Evolutionary conservation across 2,888 invertebrate genomes (phyloP).

Genomic region (Melieria omissa): DNA sequence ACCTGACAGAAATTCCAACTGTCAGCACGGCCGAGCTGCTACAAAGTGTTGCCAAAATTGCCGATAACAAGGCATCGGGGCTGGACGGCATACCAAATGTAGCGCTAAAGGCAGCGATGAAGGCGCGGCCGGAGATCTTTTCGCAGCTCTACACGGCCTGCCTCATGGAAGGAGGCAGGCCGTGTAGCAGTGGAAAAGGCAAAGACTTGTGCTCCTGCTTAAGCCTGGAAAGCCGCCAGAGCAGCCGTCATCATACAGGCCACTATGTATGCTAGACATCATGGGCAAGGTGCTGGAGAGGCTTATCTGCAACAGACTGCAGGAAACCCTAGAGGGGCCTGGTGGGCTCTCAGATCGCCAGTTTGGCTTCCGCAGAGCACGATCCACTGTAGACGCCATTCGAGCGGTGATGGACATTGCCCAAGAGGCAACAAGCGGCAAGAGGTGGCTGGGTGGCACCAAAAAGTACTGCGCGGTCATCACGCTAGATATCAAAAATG

Average conservation of each 20-base stretch:
- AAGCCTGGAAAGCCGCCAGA: constrained; percentile 16
- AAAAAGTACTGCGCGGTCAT: constrained; percentile 32
- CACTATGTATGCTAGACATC: constrained; percentile 26
- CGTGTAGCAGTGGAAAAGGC: constrained; percentile 19
- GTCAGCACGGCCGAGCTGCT: not conserved
- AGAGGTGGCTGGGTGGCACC: constrained; percentile 15
- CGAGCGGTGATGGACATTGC: constrained; percentile 14
- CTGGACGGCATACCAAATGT: constrained; percentile 22
- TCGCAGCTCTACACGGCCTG: not conserved
- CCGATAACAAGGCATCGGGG: constrained; percentile 22
- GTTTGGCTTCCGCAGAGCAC: constrained; percentile 21
- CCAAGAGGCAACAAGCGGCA: constrained; percentile 21
- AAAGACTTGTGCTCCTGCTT: constrained; percentile 21
- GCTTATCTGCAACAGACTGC: constrained; percentile 12
- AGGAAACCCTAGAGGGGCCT: not conserved
- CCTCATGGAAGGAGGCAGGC: constrained; percentile 7
- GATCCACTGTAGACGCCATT: constrained; percentile 20
- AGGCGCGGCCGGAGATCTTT: not conserved
- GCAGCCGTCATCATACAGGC: constrained; percentile 20
- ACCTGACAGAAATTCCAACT: not conserved
- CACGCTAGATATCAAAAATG: constrained; percentile 30
- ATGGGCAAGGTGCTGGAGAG: constrained; percentile 19
- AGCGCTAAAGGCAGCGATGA: constrained; percentile 19
- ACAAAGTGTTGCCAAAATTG: not conserved
- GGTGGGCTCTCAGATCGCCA: constrained; percentile 7